Percentiles rank a stretch among this genome's conserved stretches.
Evolutionary conservation across 1,140 invertebrate species (phyloP).

Genomic region (Diorhabda elongata): DNA sequence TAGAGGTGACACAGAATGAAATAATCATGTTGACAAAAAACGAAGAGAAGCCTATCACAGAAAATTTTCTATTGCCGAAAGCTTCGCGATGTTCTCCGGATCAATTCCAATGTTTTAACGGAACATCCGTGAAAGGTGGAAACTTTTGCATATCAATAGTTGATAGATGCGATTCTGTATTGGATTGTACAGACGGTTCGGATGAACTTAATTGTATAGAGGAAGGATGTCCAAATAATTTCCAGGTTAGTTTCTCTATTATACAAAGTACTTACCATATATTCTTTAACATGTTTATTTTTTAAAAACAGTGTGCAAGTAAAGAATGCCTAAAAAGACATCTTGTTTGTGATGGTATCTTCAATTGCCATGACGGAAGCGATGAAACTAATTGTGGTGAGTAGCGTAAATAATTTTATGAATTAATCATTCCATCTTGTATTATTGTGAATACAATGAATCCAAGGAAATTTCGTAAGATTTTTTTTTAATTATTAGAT

Average conservation of each 20-base stretch:
- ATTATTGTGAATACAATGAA: no score
- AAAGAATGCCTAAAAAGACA: slow-evolving; percentile 60
- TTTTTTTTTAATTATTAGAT: slow-evolving; percentile 34
- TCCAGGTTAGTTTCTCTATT: slow-evolving; percentile 43
- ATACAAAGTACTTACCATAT: background rate
- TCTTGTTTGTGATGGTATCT: slow-evolving; percentile 70
- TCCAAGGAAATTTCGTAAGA: background rate
- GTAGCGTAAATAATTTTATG: slow-evolving; percentile 27
- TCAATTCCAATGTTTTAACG: slow-evolving; percentile 60
- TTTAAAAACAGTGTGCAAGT: slow-evolving; percentile 7
- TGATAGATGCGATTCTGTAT: slow-evolving; percentile 58
- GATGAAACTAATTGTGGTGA: slow-evolving; percentile 65
- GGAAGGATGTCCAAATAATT: slow-evolving; percentile 57
- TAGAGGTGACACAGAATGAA: slow-evolving; percentile 11
- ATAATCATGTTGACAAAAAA: slow-evolving; percentile 12
- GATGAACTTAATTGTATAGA: slow-evolving; percentile 59
- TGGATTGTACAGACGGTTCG: slow-evolving; percentile 61
- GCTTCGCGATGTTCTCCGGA: slow-evolving; percentile 56
- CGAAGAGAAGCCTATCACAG: slow-evolving; percentile 39
- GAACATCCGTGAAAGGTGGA: slow-evolving; percentile 55
- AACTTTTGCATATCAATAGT: slow-evolving; percentile 55
- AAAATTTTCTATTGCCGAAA: slow-evolving; percentile 37
- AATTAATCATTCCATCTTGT: background rate
- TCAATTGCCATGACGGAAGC: slow-evolving; percentile 65
- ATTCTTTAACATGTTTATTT: slow-evolving; percentile 16